These are phyloP conservation scores for Helicolenus hilgendorfi DNA, from an alignment of 2,797 vertebrate genomes.

Conservation along the genomic window DNA sequence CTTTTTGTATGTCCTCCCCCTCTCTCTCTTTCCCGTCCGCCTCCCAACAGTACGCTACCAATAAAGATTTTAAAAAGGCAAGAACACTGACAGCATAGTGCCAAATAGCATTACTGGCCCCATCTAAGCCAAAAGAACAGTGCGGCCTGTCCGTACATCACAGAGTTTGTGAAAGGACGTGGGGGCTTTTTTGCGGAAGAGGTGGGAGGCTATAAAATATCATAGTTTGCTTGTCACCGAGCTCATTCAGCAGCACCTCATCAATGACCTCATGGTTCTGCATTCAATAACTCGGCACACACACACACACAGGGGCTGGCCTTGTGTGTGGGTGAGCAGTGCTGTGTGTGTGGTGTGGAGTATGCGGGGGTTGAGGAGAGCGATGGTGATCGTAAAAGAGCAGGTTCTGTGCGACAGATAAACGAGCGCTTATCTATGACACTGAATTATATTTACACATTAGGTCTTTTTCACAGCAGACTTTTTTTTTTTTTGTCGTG, in stretches of 20 bases:
- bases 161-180: background rate
- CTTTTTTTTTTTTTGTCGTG: background rate
- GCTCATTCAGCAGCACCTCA: conserved; percentile 59
- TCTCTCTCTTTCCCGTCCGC: background rate
- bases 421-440: conserved; percentile 5
- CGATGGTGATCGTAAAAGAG: conserved; percentile 15
- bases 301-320: conserved; percentile 2
- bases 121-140: background rate
- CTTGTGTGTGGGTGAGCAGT: conserved; percentile 31
- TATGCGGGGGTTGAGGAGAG: conserved; percentile 11
- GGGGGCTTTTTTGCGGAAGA: conserved; percentile 12
- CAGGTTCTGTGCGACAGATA: conserved; percentile 2
- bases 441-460: background rate
- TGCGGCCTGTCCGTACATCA: background rate
- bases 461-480: background rate
- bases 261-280: conserved; percentile 65
- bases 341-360: conserved; percentile 12
- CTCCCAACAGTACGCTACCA: background rate
- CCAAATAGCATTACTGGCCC: background rate
- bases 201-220: conserved; percentile 57
- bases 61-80: background rate
- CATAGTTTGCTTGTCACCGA: conserved; percentile 40
- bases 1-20: background rate
- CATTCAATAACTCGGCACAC: conserved; percentile 22
- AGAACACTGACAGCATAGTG: background rate